Conservation (phyloP, 2,888 invertebrate species). For the Orthosia gracilis region DNA sequence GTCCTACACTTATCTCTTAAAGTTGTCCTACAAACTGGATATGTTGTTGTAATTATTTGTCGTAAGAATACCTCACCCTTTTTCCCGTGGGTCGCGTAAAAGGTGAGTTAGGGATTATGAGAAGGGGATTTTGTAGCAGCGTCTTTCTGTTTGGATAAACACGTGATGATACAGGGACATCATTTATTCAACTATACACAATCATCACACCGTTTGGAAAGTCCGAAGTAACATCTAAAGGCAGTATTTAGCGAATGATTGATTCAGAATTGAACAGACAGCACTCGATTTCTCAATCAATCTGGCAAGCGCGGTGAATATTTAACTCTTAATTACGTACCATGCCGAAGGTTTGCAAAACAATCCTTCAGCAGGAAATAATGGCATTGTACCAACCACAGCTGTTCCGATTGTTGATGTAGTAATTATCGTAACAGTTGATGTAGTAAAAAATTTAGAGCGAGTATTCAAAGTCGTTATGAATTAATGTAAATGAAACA, state of each 20-base stretch:
- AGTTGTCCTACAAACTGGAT: constrained; percentile 45
- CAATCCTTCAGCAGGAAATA: constrained; percentile 48
- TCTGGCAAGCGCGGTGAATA: constrained; percentile 56
- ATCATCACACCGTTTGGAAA: background rate
- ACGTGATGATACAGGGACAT: background rate
- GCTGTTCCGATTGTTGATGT: constrained; percentile 34
- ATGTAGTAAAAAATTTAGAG: background rate
- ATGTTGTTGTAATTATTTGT: constrained; percentile 50
- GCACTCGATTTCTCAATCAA: constrained; percentile 38
- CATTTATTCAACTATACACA: background rate
- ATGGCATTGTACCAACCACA: constrained; percentile 55
- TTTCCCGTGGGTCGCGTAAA: constrained; percentile 1
- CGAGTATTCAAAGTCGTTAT: constrained; percentile 11
- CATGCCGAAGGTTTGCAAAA: constrained; percentile 27
- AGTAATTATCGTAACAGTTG: constrained; percentile 4
- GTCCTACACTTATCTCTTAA: constrained; percentile 42
- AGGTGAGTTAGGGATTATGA: constrained; percentile 13
- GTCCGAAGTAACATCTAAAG: background rate
- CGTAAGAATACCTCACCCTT: constrained; percentile 23
- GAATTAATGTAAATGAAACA: constrained; percentile 35
- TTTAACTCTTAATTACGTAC: constrained; percentile 49
- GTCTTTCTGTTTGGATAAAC: background rate
- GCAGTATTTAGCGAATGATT: constrained; percentile 1
- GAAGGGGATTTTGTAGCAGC: background rate
- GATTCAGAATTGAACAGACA: constrained; percentile 21